Evolutionary conservation across 2,797 vertebrate species (phyloP), one percentile per base, ranked within the genome.

Genomic region (Australoheros facetus): DNA sequence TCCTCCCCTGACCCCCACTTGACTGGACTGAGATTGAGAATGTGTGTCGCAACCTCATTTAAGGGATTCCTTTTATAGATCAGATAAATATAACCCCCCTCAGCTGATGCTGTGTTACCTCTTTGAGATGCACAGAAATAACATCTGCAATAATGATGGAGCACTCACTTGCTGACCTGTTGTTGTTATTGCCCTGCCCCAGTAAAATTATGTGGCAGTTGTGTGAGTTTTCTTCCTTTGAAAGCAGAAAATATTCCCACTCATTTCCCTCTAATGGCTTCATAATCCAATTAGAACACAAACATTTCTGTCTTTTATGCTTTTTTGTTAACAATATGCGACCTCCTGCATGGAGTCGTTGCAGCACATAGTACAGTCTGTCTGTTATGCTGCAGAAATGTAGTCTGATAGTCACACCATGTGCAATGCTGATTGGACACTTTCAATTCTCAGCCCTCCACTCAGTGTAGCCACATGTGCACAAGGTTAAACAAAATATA

Each of bases 41-140:
- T 69, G 72, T 78, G 72, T 85, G 83, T 82, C 3, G 26, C 55
- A 66, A 85, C 75, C 55, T 86, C 57, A 69, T 80, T 76, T 23
- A 59, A 80, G 75, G 71, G 76, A 79, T 81, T 78, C 55, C 72
- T 80, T 85, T 87, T 78, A 90, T 85, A 89, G 84, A 83, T 79
- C 71, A 75, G 80, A 89, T 89, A 90, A 87, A 90, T 83, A 88
- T 84, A 88, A 89, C 58, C 75, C 48, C 28, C 28, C 21, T 71
- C 73, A 32, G 28, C 71, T 81, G 81, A 87, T 70, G 60, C 2
- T 0, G 9, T 30, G 37, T 76, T 56, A 53, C 56, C 45, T 78
- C 75, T 69, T 81, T 81, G 32, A 81, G 62, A 48, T 57, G 62
- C 53, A 28, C 69, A 51, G 62, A 77, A 84, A 85, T 73, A 88